Evolutionary conservation across 92 coral and sea anemone species (phyloP).

Genomic region (Bergia sp.): DNA sequence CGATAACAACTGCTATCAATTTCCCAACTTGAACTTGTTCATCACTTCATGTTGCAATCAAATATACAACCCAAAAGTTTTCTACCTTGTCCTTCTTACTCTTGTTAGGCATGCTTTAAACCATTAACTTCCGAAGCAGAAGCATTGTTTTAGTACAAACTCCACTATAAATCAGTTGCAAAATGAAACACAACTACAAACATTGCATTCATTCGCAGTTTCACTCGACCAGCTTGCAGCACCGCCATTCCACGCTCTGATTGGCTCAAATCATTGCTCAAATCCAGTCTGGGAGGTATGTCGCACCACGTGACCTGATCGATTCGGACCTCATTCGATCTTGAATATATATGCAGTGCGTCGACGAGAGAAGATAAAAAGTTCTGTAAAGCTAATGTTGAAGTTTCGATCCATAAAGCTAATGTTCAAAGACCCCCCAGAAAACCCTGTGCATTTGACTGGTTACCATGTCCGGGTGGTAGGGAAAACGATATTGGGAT

Average conservation of each 20-base stretch:
- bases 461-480: too few relatives aligned
- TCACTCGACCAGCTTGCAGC: slow-evolving; percentile 63
- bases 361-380: too few relatives aligned
- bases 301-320: slow-evolving; percentile 57
- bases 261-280: slow-evolving; percentile 75
- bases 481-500: too few relatives aligned
- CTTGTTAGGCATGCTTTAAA: slow-evolving; percentile 90
- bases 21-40: slow-evolving; percentile 14
- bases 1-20: slow-evolving; percentile 42
- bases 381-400: too few relatives aligned
- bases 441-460: too few relatives aligned
- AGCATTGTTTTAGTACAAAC: slow-evolving; percentile 39
- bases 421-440: too few relatives aligned
- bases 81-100: slow-evolving; percentile 94
- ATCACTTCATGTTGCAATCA: neutral
- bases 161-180: slow-evolving; percentile 31
- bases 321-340: too few relatives aligned
- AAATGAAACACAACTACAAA: slow-evolving; percentile 25
- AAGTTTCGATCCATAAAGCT: too few relatives aligned
- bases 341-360: too few relatives aligned
- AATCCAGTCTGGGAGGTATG: slow-evolving; percentile 35
- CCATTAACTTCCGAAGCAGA: slow-evolving; percentile 41
- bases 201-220: slow-evolving; percentile 55
- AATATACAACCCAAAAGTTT: neutral
- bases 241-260: slow-evolving; percentile 58